Evolutionary conservation across 2,797 vertebrate species (phyloP).

Genomic region (Manis javanica): DNA sequence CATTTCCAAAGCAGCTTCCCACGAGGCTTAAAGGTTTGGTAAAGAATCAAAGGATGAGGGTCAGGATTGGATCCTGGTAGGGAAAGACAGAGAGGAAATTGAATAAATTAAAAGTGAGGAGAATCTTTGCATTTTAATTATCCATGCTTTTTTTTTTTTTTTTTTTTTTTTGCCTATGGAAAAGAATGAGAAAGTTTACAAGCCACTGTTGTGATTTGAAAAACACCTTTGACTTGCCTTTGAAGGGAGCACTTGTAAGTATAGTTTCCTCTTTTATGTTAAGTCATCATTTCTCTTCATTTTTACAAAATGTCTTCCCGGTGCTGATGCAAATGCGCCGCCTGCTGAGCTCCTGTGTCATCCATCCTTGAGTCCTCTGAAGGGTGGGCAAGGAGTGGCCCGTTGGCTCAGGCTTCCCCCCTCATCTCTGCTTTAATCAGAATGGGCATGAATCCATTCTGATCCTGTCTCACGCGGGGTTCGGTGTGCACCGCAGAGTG

Average conservation of each 20-base stretch:
- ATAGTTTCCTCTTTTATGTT: neutral
- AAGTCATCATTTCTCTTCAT: neutral
- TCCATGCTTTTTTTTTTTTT: neutral
- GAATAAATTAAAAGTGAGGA: conserved; percentile 45
- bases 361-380: neutral
- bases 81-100: conserved; percentile 14
- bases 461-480: neutral
- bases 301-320: neutral
- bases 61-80: neutral
- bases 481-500: neutral
- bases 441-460: neutral
- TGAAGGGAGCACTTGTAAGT: neutral
- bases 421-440: neutral
- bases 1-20: conserved; percentile 64
- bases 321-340: neutral
- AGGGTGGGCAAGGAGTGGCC: too few relatives aligned
- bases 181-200: conserved; percentile 21
- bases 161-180: neutral
- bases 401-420: neutral
- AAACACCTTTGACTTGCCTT: conserved; percentile 1
- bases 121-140: conserved; percentile 63
- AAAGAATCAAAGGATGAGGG: conserved; percentile 54
- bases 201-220: neutral
- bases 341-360: neutral
- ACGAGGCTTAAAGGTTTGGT: conserved; percentile 49